Base-by-base conservation (phyloP, 2,797 vertebrate genomes). In the Alcedo atthis region DNA sequence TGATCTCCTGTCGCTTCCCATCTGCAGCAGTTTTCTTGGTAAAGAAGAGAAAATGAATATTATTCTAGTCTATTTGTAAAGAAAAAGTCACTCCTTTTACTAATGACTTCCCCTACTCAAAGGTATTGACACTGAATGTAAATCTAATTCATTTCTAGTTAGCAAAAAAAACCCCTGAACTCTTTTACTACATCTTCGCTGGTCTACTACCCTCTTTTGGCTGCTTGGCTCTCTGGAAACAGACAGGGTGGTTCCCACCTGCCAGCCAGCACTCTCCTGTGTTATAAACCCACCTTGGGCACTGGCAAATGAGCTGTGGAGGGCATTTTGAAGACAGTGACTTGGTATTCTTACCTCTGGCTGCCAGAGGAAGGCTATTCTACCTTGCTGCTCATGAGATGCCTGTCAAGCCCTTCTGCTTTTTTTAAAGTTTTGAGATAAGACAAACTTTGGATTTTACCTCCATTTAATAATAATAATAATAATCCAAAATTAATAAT, bases 1-100 rank as follows among this genome's bases (percentile, higher is more conserved):
- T 99, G 97, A 99, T 98, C 97, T 99, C 99, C 94, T 99, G 99
- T 84, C 99, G 98, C 98, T 99, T 99, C 37, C 99, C 99, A 83
- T 99, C 99, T 51, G 98, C 98, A 92, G 98, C 98, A 77, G 98
- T 98, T 99, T 99, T 99, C 99, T 99, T 95, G 71, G 92, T 83
- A 87, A 96, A 95, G 86, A 97, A 96, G 48, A 95, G n/a, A 90
- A 97, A 58, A 79, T 85, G 51, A 89, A 88, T 74, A 77, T 97
- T 91, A 94, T 73, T 88, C 49, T 58, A 76, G 49, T 33, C 49
- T 87, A 49, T 68, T 53, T 15, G 62, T 55, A 69, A 86, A 88
- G 49, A 54, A 78, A 81, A 66, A 59, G 28, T 24, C 32, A 55
- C 20, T 84, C 45, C 26, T 84, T 73, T 88, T 67, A 80, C 46